Base-by-base conservation (phyloP, 2,888 invertebrate genomes). In the Drosophila ustulata region DNA sequence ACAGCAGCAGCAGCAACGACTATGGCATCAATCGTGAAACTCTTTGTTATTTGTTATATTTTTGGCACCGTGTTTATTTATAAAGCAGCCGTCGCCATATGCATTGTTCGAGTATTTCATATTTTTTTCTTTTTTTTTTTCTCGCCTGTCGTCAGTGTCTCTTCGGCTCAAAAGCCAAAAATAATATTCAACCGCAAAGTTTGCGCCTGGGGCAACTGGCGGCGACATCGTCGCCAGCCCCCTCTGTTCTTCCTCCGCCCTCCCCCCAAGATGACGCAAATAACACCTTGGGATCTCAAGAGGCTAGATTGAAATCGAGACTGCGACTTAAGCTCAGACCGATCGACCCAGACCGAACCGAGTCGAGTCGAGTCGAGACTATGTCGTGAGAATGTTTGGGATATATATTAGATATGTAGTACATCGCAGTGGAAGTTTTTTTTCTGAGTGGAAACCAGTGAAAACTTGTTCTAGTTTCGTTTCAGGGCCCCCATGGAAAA, bases 11-110 rank as follows among this genome's bases (percentile, higher is more conserved):
- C 32, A 58, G 43, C 39, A 68, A 61, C 49, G 71, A 61, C 47
- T 69, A 68, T 62, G 67, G 49, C 82, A 86, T 88, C 83, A 74
- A 88, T 82, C 82, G 82, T 71, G 45, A 66, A 69, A 47, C 59
- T 66, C 58, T 67, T 82, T 81, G 82, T 83, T 81, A 66, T 75
- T 67, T 75, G 83, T 73, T 82, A 86, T 83, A 88, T 83, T 83
- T 83, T 88, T 88, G 83, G 88, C 83, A 78, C 78, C 69, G 63
- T 73, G 75, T 75, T 86, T 83, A 86, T 83, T 83, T 88, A 76
- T 88, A 84, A 66, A 82, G 75, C 75, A 66, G 62, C 58, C 69
- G 67, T 68, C 71, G 78, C 64, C 67, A 46, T 57, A 37, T 66
- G 57, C 72, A 63, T 73, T 67, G 62, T 62, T 52, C 34, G 23